Base-by-base conservation (phyloP, 1,140 invertebrate species). In the Branchinecta lindahli region DNA sequence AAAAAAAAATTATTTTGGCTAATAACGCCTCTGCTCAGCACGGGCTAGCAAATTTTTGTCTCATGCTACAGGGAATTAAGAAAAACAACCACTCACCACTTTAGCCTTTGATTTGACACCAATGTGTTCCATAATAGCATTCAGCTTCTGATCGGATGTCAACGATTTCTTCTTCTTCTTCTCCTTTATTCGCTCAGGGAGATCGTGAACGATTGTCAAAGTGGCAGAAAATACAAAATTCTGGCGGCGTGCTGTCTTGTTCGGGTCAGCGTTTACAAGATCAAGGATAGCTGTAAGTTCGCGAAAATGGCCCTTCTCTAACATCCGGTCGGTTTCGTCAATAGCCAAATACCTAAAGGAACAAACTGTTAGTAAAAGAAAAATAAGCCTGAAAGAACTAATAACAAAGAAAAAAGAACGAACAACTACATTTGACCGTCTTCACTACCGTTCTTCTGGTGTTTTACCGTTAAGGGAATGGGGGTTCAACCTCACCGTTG, bases 211-310 rank as follows among this genome's bases (percentile, higher is more conserved):
- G 75, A 97, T 80, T 1, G 95, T 94, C 8, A 99, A 81, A 0
- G 97, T 99, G 18, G 97, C 97, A 0, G 96, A 99, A 81, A 98
- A 98, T 0, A 99, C 88, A 80, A 98, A 96, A 75, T 89, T 96
- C 80, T 99, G 95, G 21, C 93, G 81, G 46, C 78, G 83, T 46
- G 74, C 73, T 44, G 46, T 73, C 70, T 82, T 78, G 8, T 82
- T 80, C 52, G 82, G 82, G 0, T 78, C 74, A 70, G 85, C 77
- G 79, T 96, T 95, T 3, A 99, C 81, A 9, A 85, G 79, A 73
- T 91, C 87, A 0, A 98, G 77, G 12, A 99, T 80, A 46, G 87
- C 83, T 46, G 89, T 83, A 3, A 99, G 78, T 79, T 99, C 96
- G 75, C 92, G 85, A 81, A 98, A 99, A 80, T 99, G 96, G 18